Percentiles rank a stretch among this genome's conserved stretches.
phyloP scores from a whole-genome alignment of 2,888 invertebrate genomes.

The Cheilosia impressa region DNA sequence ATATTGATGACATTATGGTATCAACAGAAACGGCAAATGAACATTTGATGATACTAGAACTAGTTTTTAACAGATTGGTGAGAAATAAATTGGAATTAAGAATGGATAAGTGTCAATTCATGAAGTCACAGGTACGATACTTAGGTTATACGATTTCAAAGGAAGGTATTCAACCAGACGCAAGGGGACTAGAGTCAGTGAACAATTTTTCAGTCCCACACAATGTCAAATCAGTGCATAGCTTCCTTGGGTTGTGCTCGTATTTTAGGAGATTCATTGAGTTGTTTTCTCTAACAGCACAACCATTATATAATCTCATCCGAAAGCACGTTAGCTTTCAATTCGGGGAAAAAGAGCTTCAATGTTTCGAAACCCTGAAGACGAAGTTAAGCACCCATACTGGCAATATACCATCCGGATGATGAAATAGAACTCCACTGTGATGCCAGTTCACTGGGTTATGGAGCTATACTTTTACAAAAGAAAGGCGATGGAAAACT shows the following conservation, averaged over 20 bases:
- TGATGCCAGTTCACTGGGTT: constrained; percentile 35
- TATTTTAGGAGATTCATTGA: constrained; percentile 28
- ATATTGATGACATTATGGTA: background rate
- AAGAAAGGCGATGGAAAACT: constrained; percentile 23
- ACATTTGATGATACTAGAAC: background rate
- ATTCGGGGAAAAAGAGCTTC: constrained; percentile 23
- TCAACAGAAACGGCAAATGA: background rate
- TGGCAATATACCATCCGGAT: constrained; percentile 14
- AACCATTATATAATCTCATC: constrained; percentile 6
- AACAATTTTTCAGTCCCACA: background rate
- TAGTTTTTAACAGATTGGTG: background rate
- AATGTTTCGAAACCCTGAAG: constrained; percentile 36
- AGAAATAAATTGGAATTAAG: too few relatives aligned
- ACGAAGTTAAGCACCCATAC: constrained; percentile 22
- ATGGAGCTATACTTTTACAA: constrained; percentile 28
- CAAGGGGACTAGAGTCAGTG: background rate
- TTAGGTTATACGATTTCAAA: background rate
- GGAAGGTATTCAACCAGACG: background rate
- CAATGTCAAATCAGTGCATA: background rate
- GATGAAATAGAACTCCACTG: constrained; percentile 24
- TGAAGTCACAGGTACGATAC: background rate
- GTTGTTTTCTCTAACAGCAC: constrained; percentile 4
- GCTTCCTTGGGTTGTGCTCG: constrained; percentile 6
- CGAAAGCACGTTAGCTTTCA: constrained; percentile 22
- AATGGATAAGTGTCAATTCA: background rate